Evolutionary conservation across 1,140 invertebrate species (phyloP).

Genomic region (Eupristina koningsbergeri): DNA sequence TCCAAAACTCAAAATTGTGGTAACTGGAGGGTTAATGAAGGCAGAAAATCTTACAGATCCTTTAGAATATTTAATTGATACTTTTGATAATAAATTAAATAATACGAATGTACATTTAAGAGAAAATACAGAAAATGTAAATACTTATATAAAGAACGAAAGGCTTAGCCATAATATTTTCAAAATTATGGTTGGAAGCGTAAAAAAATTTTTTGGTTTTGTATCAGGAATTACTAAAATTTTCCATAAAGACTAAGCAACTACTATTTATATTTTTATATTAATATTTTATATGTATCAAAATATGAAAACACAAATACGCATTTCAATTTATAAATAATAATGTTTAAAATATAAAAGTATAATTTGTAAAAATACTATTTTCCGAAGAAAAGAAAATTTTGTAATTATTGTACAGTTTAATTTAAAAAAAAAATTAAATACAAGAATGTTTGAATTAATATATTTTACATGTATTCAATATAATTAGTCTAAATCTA

Average conservation of each 20-base stretch:
- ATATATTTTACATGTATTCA: no score
- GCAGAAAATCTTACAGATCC: slow-evolving; percentile 57
- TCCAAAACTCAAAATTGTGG: slow-evolving; percentile 57
- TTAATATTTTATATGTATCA: not conserved
- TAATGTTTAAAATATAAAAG: no score
- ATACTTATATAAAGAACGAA: slow-evolving; percentile 37
- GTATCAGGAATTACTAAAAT: slow-evolving; percentile 48
- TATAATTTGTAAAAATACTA: no score
- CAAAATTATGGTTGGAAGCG: slow-evolving; percentile 51
- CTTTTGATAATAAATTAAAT: slow-evolving; percentile 57
- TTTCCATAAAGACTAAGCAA: slow-evolving; percentile 48
- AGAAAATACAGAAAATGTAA: not conserved
- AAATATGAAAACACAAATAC: no score
- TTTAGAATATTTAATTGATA: slow-evolving; percentile 57
- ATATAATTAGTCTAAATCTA: no score
- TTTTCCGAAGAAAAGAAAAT: no score
- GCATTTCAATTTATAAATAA: no score
- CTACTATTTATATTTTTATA: not conserved
- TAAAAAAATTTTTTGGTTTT: slow-evolving; percentile 62
- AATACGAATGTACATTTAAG: slow-evolving; percentile 27
- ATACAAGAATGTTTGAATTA: no score
- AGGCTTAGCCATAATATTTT: slow-evolving; percentile 51
- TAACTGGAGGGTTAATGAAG: slow-evolving; percentile 57
- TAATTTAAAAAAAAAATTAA: no score
- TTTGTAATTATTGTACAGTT: no score